These are phyloP conservation scores for Osmerus eperlanus DNA, from an alignment of 2,113 vertebrate species.

Conservation along the genomic window DNA sequence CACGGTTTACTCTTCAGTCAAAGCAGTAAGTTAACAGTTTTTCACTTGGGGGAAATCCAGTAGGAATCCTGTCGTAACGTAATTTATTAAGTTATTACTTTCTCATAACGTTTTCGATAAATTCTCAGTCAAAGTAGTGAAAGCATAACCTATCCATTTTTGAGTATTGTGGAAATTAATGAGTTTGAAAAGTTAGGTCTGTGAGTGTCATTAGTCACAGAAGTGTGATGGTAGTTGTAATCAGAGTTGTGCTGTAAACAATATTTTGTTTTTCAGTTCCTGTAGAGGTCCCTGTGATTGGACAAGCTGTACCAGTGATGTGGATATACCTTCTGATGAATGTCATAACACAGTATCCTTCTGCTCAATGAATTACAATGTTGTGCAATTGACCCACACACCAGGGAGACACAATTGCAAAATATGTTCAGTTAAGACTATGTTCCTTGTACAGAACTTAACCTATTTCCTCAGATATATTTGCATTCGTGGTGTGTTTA, in stretches of 20 bases:
- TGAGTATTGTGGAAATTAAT: no score
- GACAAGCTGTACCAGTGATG: slow-evolving; percentile 81
- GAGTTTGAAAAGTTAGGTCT: neutral
- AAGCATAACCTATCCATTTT: neutral
- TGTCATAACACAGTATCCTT: slow-evolving; percentile 97
- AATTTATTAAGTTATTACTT: neutral
- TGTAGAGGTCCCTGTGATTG: slow-evolving; percentile 75
- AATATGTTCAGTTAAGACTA: neutral
- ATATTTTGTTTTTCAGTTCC: slow-evolving; percentile 68
- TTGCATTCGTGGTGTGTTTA: slow-evolving; percentile 93
- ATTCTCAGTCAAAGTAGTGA: neutral
- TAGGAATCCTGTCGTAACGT: no score
- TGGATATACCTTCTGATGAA: slow-evolving; percentile 96
- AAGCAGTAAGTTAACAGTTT: slow-evolving; percentile 77
- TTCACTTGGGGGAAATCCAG: no score
- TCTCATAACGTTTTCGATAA: neutral
- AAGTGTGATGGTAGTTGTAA: neutral
- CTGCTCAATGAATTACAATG: neutral
- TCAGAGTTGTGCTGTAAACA: neutral
- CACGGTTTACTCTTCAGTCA: slow-evolving; percentile 85
- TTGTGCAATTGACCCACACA: neutral
- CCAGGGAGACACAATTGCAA: neutral
- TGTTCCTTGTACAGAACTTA: slow-evolving; percentile 45
- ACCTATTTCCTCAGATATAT: slow-evolving; percentile 76
- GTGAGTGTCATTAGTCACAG: neutral